Percentiles rank a stretch among this genome's conserved stretches.
Evolutionary conservation across 2,888 invertebrate genomes (phyloP).

Genomic region (Cecidostiba fungosa): DNA sequence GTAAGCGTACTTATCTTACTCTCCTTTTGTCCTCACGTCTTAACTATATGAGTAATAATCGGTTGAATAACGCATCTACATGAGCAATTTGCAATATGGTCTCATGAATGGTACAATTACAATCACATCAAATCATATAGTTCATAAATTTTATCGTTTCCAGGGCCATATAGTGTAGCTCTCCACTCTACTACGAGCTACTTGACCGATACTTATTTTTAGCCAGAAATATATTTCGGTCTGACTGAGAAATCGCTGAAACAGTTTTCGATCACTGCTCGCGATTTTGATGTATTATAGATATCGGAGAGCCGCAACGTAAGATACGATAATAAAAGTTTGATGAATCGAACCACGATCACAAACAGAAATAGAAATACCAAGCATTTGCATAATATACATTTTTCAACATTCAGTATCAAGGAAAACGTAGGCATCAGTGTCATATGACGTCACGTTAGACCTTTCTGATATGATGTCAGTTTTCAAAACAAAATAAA

Average conservation of each 20-base stretch:
- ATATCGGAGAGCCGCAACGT: too few species aligned
- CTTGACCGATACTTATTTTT: slow-evolving; percentile 38
- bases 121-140: slow-evolving; percentile 31
- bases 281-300: background rate
- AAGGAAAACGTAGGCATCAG: too few species aligned
- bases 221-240: slow-evolving; percentile 6
- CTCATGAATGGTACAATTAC: slow-evolving; percentile 43
- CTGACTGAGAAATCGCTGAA: background rate
- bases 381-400: too few species aligned
- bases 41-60: slow-evolving; percentile 48
- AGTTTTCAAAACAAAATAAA: background rate
- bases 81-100: slow-evolving; percentile 50
- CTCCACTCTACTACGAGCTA: background rate
- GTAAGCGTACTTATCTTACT: slow-evolving; percentile 21
- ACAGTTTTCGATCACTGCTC: slow-evolving; percentile 4
- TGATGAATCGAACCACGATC: background rate
- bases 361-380: background rate
- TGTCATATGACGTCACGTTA: background rate
- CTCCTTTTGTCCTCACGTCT: slow-evolving; percentile 4
- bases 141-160: slow-evolving; percentile 51
- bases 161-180: background rate
- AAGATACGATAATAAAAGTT: background rate
- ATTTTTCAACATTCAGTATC: background rate
- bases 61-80: slow-evolving; percentile 44
- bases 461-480: background rate